phyloP scores from a whole-genome alignment of 1,140 invertebrate species.

The Aricia agestis region DNA sequence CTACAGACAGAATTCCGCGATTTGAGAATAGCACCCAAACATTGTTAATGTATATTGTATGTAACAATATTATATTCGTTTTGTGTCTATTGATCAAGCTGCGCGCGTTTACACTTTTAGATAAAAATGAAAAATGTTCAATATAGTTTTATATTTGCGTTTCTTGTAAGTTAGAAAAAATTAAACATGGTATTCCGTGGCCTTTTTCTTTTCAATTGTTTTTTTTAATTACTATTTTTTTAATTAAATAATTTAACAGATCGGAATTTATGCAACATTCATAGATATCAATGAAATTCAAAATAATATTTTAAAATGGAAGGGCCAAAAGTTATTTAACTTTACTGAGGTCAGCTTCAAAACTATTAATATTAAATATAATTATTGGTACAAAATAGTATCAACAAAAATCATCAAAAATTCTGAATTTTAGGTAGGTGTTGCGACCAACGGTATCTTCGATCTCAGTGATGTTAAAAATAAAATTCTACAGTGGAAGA shows the following conservation, averaged over 20 bases:
- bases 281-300: slow-evolving; percentile 58
- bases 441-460: slow-evolving; percentile 58
- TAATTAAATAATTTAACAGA: slow-evolving; percentile 25
- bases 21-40: not conserved
- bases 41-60: not conserved
- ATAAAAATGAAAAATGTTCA: slow-evolving; percentile 38
- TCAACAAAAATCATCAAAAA: too few species aligned
- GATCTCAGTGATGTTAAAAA: slow-evolving; percentile 66
- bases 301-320: slow-evolving; percentile 61
- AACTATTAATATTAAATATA: not conserved
- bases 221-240: not conserved
- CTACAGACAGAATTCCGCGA: too few species aligned
- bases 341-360: slow-evolving; percentile 54
- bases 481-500: slow-evolving; percentile 70
- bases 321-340: slow-evolving; percentile 52
- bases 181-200: not conserved
- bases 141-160: slow-evolving; percentile 35
- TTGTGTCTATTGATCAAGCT: not conserved
- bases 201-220: not conserved
- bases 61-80: slow-evolving; percentile 3
- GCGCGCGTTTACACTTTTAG: not conserved
- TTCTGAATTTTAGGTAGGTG: slow-evolving; percentile 40
- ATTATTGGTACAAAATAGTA: too few species aligned
- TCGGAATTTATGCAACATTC: slow-evolving; percentile 49
- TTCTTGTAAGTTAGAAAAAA: slow-evolving; percentile 39